Evolutionary conservation across 2,888 invertebrate species (phyloP), one percentile per base, ranked within the genome.

Genomic region (Epinotia nisella): DNA sequence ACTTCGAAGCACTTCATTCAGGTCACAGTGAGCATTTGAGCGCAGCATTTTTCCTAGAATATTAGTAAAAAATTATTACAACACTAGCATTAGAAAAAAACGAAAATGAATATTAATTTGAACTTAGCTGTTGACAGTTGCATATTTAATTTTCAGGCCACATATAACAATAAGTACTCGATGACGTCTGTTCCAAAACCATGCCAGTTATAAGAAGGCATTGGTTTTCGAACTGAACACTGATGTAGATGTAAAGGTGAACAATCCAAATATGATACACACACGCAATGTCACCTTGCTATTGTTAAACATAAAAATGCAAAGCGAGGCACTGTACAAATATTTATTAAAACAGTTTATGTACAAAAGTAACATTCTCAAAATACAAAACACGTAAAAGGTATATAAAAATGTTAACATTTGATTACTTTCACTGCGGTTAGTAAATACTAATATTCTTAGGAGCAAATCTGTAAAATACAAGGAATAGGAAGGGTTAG

Each of bases 401-500:
- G 60, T 55, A n/a, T 51, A 53, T 29, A 55, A 61, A 70, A 61
- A 24, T 35, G 60, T 51, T 51, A 51, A 70, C 17, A 49, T 29
- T 59, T 62, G 56, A 53, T 45, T 55, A 49, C 51, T 70, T 70
- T 24, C 68, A 61, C 21, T 60, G 17, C 59, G 55, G 78, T 89
- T 85, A 93, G 83, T 85, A 93, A 81, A 93, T 93, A 81, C 91
- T 93, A 83, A 93, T 90, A 86, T 93, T 93, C 90, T 93, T 93
- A 81, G 93, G 93, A 78, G 89, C 93, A 83, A 93, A 93, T 92
- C 93, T 93, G 93, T 80, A 91, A 92, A 82, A 79, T 79, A 55
- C 13, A 68, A 73, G 59, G 41, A 69, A 64, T 15, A 62, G 56
- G 39, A 56, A 49, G 56, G 49, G 29, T 73, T 73, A 73, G 75